phyloP scores from a whole-genome alignment of 2,888 invertebrate genomes.

The Phoenoteleia sp. region DNA sequence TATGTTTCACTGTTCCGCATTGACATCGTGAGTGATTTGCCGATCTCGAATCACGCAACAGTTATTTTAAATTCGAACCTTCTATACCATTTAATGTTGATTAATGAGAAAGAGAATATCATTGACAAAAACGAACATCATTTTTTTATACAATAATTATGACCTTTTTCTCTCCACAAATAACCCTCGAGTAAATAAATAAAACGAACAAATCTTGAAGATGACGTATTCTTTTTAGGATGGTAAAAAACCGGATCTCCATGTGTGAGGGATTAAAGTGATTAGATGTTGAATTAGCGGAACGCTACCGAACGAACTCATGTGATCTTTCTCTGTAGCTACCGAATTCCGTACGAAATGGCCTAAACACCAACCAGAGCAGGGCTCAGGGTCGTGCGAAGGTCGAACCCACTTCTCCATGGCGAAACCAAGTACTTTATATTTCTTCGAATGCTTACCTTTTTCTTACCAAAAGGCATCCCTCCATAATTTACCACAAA shows the following conservation, averaged over 20 bases:
- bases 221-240: no score
- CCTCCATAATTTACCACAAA: no score
- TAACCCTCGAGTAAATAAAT: no score
- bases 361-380: slow-evolving; percentile 81
- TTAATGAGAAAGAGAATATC: no score
- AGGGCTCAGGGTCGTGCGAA: slow-evolving; percentile 66
- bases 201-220: no score
- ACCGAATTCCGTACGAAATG: slow-evolving; percentile 87
- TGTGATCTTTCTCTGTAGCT: slow-evolving; percentile 83
- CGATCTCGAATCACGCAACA: slow-evolving; percentile 35
- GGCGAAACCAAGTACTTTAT: slow-evolving; percentile 65
- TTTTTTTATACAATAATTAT: no score
- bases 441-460: no score
- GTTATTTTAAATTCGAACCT: slow-evolving; percentile 34
- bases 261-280: no score
- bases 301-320: slow-evolving; percentile 73
- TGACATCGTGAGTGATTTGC: slow-evolving; percentile 61
- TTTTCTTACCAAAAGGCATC: no score
- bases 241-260: no score
- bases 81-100: neutral
- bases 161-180: no score
- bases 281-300: slow-evolving; percentile 81
- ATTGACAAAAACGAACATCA: no score
- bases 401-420: slow-evolving; percentile 51
- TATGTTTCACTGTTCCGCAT: slow-evolving; percentile 67